Base-by-base conservation (phyloP, 2,888 invertebrate genomes). In the Luperina testacea region DNA sequence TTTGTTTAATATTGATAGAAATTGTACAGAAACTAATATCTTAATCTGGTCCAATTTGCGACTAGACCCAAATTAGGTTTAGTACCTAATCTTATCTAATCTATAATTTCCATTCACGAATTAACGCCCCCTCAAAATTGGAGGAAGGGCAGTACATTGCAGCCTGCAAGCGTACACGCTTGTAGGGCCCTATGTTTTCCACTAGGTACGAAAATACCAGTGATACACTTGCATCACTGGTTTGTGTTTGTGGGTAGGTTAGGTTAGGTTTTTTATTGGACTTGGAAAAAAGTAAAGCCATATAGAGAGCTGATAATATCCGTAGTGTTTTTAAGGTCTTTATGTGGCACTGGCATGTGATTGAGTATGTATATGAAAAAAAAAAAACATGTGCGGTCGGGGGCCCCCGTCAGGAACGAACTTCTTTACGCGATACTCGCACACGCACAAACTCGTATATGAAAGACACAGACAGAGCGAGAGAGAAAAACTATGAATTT, bases 51-150 rank as follows among this genome's bases (percentile, higher is more conserved):
- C 13, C 20, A 63, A 70, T 51, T 69, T 70, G 48, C 27, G 32
- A 63, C 45, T 61, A 13, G 11, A 69, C 57, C 45, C 8, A 82
- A 74, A 86, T 82, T 73, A 57, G 57, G 53, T 75, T 72, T 15
- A 32, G 24, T 69, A 64, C 11, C 9, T 20, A 38, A 74, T 77
- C n/a, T 74, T 57, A 77, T 77, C 72, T 75, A n/a, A 82, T 77
- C 72, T 71, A 48, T 9, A 51, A 73, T 83, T 65, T 59, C 51
- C n/a, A 71, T 63, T 72, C 51, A 73, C 72, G 24, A n/a, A 45
- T 27, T 63, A 20, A 71, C 72, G 76, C 73, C 72, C 69, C 17
- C 71, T 42, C 72, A 71, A 82, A 72, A 51, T 70, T 67, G 2
- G 24, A 42, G 38, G 63, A 68, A 68, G 68, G 42, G 15, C 24